A percentile compares a stretch with the other conserved stretches of the same genome.
Evolutionary conservation across 1,140 invertebrate species (phyloP).

Genomic region (Drosophila takahashii): DNA sequence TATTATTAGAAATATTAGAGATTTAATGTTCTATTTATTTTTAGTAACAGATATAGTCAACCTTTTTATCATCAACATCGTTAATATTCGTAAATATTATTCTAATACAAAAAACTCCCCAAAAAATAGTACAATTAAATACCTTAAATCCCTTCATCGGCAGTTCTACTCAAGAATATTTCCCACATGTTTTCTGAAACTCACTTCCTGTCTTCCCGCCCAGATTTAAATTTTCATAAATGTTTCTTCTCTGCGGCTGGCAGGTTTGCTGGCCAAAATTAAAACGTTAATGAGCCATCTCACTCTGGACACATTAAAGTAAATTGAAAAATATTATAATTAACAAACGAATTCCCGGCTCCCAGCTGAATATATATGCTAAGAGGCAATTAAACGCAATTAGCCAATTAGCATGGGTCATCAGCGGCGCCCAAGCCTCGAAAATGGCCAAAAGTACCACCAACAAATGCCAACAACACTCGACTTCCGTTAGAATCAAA

Average conservation of each 20-base stretch:
- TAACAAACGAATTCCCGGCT: conserved; percentile 51
- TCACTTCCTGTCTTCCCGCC: conserved; percentile 25
- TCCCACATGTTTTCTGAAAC: neutral
- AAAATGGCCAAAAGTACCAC: conserved; percentile 52
- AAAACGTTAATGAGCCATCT: conserved; percentile 45
- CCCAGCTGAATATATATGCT: conserved; percentile 61
- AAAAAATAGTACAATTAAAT: too few species aligned
- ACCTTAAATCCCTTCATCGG: neutral
- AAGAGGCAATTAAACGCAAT: conserved; percentile 79
- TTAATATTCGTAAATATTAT: too few species aligned
- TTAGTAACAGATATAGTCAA: too few species aligned
- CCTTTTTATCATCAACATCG: too few species aligned
- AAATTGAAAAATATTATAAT: conserved; percentile 59
- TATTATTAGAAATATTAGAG: neutral
- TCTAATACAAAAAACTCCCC: too few species aligned
- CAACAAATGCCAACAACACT: conserved; percentile 15
- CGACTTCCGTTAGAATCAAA: conserved; percentile 78
- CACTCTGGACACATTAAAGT: conserved; percentile 50
- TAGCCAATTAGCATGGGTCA: conserved; percentile 80
- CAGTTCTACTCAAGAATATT: neutral
- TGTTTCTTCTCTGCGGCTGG: neutral
- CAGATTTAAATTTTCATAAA: conserved; percentile 16
- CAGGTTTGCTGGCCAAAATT: conserved; percentile 12
- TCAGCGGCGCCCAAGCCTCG: conserved; percentile 40
- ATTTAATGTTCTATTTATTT: neutral